These are phyloP conservation scores for Drosophila differens DNA, from an alignment of 2,888 invertebrate species.

Conservation along the genomic window DNA sequence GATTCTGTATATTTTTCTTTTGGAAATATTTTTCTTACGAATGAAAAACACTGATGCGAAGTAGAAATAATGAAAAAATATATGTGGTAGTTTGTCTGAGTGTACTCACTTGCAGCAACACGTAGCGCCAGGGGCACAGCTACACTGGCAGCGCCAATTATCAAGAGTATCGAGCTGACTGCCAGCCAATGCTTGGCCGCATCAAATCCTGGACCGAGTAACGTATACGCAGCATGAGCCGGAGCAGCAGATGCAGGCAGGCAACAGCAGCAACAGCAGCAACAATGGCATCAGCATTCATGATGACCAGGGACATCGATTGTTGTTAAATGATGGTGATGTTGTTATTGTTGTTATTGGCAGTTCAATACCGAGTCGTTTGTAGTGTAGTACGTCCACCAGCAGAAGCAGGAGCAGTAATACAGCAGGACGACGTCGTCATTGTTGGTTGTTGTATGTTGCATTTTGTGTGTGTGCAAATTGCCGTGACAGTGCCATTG, in stretches of 20 bases:
- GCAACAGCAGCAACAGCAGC: constrained; percentile 19
- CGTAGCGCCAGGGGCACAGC: constrained; percentile 92
- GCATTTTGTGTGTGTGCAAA: constrained; percentile 81
- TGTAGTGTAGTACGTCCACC: constrained; percentile 32
- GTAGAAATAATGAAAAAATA: not conserved
- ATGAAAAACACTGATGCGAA: not conserved
- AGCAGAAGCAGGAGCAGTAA: not conserved
- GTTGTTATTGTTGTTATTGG: constrained; percentile 70
- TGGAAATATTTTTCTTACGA: not conserved
- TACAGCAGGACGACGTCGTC: constrained; percentile 3
- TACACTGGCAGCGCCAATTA: constrained; percentile 92
- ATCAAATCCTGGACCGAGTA: constrained; percentile 86
- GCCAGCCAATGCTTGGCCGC: constrained; percentile 91
- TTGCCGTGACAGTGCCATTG: constrained; percentile 80
- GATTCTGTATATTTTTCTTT: not conserved
- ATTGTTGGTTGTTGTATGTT: constrained; percentile 64
- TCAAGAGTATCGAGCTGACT: constrained; percentile 90
- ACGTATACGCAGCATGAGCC: constrained; percentile 47
- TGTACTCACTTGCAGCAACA: constrained; percentile 88
- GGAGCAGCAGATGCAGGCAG: constrained; percentile 3
- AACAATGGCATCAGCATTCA: constrained; percentile 64
- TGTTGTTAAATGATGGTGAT: constrained; percentile 45
- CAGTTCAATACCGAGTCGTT: constrained; percentile 79
- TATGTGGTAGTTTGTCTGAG: not conserved
- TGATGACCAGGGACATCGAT: constrained; percentile 62